These are phyloP conservation scores for Crotalus tigris DNA, from an alignment of 2,113 vertebrate species.

Conservation along the genomic window DNA sequence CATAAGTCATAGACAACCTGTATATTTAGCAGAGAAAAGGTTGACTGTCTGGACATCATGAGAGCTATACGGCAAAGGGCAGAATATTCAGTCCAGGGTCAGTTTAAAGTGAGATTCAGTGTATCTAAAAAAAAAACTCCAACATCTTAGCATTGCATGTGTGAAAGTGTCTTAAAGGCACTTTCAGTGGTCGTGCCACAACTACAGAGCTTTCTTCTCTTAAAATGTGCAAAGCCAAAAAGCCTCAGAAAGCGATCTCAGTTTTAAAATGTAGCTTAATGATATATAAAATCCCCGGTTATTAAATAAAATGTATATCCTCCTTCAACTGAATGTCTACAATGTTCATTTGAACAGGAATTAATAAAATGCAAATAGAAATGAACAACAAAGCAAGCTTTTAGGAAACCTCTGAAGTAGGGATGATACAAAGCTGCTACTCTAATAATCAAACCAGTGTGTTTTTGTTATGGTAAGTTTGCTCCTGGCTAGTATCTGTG, in stretches of 20 bases:
- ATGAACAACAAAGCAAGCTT: background rate
- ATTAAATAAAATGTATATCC: background rate
- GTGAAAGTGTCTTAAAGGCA: background rate
- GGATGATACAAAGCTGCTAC: background rate
- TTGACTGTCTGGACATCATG: background rate
- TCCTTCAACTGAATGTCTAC: background rate
- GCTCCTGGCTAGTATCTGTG: background rate
- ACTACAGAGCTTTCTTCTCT: background rate
- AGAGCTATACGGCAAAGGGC: rapidly evolving
- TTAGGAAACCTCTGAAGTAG: background rate
- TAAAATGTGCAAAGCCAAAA: background rate
- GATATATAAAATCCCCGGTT: background rate
- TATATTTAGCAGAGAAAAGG: background rate
- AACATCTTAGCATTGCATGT: background rate
- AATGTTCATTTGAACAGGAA: background rate
- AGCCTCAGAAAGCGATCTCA: background rate
- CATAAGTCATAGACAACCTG: background rate
- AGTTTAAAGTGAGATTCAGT: background rate
- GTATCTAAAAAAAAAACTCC: background rate
- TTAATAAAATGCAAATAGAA: background rate
- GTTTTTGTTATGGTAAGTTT: background rate
- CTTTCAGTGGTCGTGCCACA: background rate
- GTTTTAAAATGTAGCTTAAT: background rate
- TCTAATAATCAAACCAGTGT: background rate
- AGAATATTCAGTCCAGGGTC: rapidly evolving